phyloP scores from a whole-genome alignment of 23 tunicate genomes.

The Pegea sp. region DNA sequence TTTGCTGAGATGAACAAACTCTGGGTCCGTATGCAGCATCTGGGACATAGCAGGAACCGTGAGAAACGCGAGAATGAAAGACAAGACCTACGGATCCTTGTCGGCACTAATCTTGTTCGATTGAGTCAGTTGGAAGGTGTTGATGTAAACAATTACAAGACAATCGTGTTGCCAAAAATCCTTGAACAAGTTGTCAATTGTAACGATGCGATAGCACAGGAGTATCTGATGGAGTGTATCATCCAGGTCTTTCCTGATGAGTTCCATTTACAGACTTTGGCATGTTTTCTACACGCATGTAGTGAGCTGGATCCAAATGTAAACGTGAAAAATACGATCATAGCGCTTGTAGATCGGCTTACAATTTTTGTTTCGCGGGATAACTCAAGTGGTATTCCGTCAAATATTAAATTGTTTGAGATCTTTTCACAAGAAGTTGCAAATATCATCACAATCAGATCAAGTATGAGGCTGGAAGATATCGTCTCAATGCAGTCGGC shows the following conservation, averaged over 20 bases:
- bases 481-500: conserved; percentile 76
- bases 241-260: conserved; percentile 95
- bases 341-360: conserved; percentile 56
- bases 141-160: conserved; percentile 25
- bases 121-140: conserved; percentile 73
- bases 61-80: conserved; percentile 61
- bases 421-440: conserved; percentile 61
- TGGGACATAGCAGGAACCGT: conserved; percentile 70
- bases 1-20: conserved; percentile 94
- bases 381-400: conserved; percentile 45
- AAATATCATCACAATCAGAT: conserved; percentile 33
- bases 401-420: conserved; percentile 56
- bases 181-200: conserved; percentile 87
- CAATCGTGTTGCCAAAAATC: conserved; percentile 35
- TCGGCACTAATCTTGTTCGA: conserved; percentile 83
- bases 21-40: conserved; percentile 96
- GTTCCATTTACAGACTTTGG: conserved; percentile 68
- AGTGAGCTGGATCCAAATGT: conserved; percentile 49
- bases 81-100: conserved; percentile 64
- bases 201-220: conserved; percentile 79
- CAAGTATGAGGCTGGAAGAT: conserved; percentile 48
- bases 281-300: conserved; percentile 53
- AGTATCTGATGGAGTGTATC: conserved; percentile 87
- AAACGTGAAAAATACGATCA: conserved; percentile 64
- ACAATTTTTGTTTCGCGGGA: conserved; percentile 58